Base-by-base conservation (phyloP, 2,888 invertebrate species). In the Lathronympha strigana region DNA sequence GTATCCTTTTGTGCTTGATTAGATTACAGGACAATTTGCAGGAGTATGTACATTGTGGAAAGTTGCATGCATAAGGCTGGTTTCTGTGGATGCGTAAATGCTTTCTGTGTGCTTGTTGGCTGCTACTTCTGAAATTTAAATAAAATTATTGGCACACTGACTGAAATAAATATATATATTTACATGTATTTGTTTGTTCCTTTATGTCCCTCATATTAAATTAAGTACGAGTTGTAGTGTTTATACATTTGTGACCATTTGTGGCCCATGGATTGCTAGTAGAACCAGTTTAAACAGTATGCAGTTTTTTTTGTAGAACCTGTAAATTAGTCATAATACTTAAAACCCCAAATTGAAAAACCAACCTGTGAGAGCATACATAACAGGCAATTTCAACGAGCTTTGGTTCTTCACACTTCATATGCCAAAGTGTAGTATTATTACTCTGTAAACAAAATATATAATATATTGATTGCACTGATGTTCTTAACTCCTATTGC, bases 21-120 rank as follows among this genome's bases (percentile, higher is more conserved):
- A 92, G 79, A 74, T 92, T 92, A 45, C 87, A 90, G 23, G 86
- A 84, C 40, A 88, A 73, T 78, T 93, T 93, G 67, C 93, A 88
- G 68, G 85, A 86, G 78, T 94, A 94, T 36, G 83, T 83, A 75
- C 94, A 94, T 45, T 88, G 84, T 69, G 90, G 87, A 71, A 83
- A 87, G 68, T 92, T 84, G 80, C 94, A 94, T 23, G 76, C 69
- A 78, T 86, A 92, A 33, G 86, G 83, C 69, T 89, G 87, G 61
- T 86, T 83, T 57, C 86, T 92, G 76, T 90, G 90, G 31, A 82
- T 79, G 71, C 84, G 86, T 71, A 81, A 76, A 75, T 90, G 90
- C 61, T 88, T 82, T 63, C 84, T 80, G 57, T 88, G 81, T 69
- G 90, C 88, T 50, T 87, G 87, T 72, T 84, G 84, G 76, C 86